These are phyloP conservation scores for Trididemnum clinides DNA, from an alignment of 23 tunicate species.

Conservation along the genomic window DNA sequence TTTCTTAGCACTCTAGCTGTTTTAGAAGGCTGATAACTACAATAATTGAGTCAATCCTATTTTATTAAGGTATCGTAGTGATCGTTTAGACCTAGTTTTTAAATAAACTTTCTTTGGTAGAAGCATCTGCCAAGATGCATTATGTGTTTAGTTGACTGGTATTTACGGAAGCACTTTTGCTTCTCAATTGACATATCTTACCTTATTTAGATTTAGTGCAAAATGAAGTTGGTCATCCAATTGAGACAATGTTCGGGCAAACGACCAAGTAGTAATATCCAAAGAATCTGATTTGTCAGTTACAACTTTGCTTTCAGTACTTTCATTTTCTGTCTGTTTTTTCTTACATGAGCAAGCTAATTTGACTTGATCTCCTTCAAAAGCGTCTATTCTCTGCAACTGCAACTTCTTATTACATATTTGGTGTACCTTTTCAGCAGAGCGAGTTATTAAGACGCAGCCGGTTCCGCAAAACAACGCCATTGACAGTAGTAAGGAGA, in stretches of 20 bases:
- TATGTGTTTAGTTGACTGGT: no score
- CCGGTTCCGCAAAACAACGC: no score
- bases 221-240: not conserved
- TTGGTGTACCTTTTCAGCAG: not conserved
- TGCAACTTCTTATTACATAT: not conserved
- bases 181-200: no score
- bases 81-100: no score
- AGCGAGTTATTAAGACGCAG: not conserved
- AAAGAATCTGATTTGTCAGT: not conserved
- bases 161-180: no score
- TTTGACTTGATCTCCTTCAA: not conserved
- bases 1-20: no score
- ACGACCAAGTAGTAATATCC: not conserved
- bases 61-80: no score
- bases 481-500: no score
- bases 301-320: not conserved
- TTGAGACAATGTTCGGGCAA: not conserved
- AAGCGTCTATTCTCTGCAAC: conserved; percentile 17
- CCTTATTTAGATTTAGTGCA: not conserved
- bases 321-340: not conserved
- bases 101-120: no score
- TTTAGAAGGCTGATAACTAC: no score
- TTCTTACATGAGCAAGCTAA: not conserved
- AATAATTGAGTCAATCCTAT: no score
- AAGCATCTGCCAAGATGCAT: no score